A percentile compares a stretch with the other conserved stretches of the same genome.
phyloP scores from a whole-genome alignment of 1,140 invertebrate genomes.

The Acromyrmex echinatior region DNA sequence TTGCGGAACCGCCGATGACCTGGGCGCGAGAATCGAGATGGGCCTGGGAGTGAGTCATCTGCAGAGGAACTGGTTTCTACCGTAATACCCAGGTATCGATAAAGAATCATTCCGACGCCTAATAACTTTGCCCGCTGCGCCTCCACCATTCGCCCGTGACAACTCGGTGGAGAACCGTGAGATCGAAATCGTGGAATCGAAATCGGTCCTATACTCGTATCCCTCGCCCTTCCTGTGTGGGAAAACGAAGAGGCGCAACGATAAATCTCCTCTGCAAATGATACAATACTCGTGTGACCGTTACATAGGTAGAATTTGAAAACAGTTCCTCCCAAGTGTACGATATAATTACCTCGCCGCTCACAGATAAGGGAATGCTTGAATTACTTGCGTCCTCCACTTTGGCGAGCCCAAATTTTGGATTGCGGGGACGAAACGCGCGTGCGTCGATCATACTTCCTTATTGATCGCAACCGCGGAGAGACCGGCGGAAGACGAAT shows the following conservation, averaged over 20 bases:
- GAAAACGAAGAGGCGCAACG: background rate
- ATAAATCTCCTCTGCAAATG: slow-evolving; percentile 9
- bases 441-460: slow-evolving; percentile 59
- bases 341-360: background rate
- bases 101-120: slow-evolving; percentile 75
- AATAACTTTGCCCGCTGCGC: slow-evolving; percentile 73
- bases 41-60: slow-evolving; percentile 71
- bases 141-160: slow-evolving; percentile 42
- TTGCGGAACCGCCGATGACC: slow-evolving; percentile 45
- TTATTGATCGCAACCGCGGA: slow-evolving; percentile 40
- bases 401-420: slow-evolving; percentile 27
- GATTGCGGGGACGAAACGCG: slow-evolving; percentile 18
- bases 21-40: slow-evolving; percentile 30
- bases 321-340: background rate
- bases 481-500: slow-evolving; percentile 44
- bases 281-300: slow-evolving; percentile 12
- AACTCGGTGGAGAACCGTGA: slow-evolving; percentile 35
- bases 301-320: slow-evolving; percentile 17
- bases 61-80: slow-evolving; percentile 75
- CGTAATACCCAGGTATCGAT: slow-evolving; percentile 73
- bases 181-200: slow-evolving; percentile 66
- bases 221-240: background rate
- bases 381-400: background rate
- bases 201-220: background rate
- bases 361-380: background rate